Percentiles rank a stretch among this genome's conserved stretches.
Evolutionary conservation across 2,888 invertebrate genomes (phyloP).

Genomic region (Nasonovia ribisnigri): DNA sequence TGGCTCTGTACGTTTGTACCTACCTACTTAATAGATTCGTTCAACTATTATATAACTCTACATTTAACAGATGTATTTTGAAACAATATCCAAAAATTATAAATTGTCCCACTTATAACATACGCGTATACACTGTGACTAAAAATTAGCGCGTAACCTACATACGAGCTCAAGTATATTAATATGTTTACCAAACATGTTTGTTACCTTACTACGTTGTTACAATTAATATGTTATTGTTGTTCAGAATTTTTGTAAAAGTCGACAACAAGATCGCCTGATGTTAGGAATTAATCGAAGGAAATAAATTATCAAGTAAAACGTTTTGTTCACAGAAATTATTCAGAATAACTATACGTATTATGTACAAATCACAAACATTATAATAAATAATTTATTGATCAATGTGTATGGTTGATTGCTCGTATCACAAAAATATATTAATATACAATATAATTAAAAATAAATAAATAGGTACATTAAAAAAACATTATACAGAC

Average conservation of each 20-base stretch:
- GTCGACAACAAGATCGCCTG: not conserved
- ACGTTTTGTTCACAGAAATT: not conserved
- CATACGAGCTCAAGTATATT: not conserved
- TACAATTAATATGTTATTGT: conserved; percentile 5
- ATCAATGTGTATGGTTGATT: not conserved
- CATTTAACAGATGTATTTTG: not conserved
- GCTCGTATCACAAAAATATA: not conserved
- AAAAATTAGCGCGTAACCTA: not conserved
- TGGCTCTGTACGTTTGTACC: not conserved
- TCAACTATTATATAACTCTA: not conserved
- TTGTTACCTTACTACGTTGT: not conserved
- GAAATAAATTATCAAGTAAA: not conserved
- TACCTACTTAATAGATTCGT: not conserved
- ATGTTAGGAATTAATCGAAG: not conserved
- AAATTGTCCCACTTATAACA: not conserved
- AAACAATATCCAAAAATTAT: not conserved
- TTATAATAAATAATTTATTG: not conserved
- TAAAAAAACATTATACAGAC: not conserved
- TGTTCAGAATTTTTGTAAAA: not conserved
- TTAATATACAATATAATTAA: not conserved
- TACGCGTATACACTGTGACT: not conserved
- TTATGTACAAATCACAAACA: not conserved
- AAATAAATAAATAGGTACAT: not conserved
- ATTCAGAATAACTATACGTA: not conserved
- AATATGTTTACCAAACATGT: not conserved